Base-by-base conservation (phyloP, 2,888 invertebrate species). In the Epistrophe grossulariae region DNA sequence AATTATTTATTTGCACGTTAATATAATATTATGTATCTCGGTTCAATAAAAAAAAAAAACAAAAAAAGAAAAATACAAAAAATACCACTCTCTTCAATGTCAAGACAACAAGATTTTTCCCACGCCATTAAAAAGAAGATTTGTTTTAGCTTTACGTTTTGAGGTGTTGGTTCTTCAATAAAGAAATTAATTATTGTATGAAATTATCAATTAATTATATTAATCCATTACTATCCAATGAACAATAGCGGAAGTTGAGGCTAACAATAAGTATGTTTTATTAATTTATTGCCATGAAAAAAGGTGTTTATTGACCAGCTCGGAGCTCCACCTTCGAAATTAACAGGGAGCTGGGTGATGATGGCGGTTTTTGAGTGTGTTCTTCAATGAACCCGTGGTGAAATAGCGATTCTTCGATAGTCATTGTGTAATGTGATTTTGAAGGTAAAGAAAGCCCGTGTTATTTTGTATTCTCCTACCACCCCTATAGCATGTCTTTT, bases 151-250 rank as follows among this genome's bases (percentile, higher is more conserved):
- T 35, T 28, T 11, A 45, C 35, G 11, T 50, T 64, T 40, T 45
- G 11, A 45, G 38, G 48, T 40, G 45, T 74, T 82, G 59, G 59
- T 55, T 45, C 45, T 40, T 77, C 28, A 57, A 40, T 24, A 66
- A 78, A 72, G 11, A 48, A 68, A 73, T 78, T 72, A 78, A 71
- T 82, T 62, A 24, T 68, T 55, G 72, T 55, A 45, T 55, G 60
- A 60, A 79, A 62, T 68, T 31, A 79, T 83, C 68, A 83, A 83
- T 83, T 79, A 83, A 79, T 83, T 73, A 73, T 31, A 66, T n/a
- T 52, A 72, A 68, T 82, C 50, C 60, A 73, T 79, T 55, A 73
- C 50, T 71, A 52, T 11, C 17, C 40, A 78, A 66, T 78, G 50
- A 24, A 59, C 60, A 72, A 45, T 62, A 73, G 38, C 79, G 83